Percentiles rank a stretch among this genome's conserved stretches.
phyloP scores from a whole-genome alignment of 2,113 vertebrate species.

The Bubo bubo region DNA sequence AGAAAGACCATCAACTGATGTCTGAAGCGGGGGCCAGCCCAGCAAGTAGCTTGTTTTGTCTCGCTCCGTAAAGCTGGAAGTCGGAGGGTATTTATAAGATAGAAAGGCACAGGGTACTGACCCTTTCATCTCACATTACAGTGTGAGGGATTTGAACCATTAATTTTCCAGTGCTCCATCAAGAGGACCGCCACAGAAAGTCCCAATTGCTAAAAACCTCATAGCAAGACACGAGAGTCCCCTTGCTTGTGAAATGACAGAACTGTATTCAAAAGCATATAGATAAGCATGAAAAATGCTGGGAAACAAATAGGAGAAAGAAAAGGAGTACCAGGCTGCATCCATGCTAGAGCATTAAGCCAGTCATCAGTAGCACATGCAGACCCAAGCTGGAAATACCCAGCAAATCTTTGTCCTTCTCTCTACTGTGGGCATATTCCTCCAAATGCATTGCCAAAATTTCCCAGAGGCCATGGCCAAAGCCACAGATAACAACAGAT shows the following conservation, averaged over 20 bases:
- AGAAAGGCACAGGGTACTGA: background rate
- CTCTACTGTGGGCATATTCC: fast-evolving
- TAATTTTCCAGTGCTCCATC: background rate
- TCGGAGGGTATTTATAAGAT: background rate
- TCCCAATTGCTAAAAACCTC: background rate
- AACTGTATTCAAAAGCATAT: background rate
- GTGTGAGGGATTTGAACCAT: background rate
- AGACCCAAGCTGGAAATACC: background rate
- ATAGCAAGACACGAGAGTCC: background rate
- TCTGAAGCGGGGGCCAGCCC: background rate
- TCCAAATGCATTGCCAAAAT: background rate
- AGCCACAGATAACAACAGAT: background rate
- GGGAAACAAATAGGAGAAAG: background rate
- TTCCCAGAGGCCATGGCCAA: background rate
- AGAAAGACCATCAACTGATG: background rate
- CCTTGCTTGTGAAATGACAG: background rate
- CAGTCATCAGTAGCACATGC: background rate
- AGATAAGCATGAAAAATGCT: background rate
- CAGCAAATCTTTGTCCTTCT: background rate
- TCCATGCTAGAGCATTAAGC: fast-evolving
- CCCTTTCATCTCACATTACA: background rate
- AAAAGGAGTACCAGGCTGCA: background rate
- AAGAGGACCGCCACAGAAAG: background rate
- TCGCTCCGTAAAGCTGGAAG: background rate
- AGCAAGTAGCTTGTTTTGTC: background rate